Base-by-base conservation (phyloP, 2,888 invertebrate genomes). In the Campoletis raptor region DNA sequence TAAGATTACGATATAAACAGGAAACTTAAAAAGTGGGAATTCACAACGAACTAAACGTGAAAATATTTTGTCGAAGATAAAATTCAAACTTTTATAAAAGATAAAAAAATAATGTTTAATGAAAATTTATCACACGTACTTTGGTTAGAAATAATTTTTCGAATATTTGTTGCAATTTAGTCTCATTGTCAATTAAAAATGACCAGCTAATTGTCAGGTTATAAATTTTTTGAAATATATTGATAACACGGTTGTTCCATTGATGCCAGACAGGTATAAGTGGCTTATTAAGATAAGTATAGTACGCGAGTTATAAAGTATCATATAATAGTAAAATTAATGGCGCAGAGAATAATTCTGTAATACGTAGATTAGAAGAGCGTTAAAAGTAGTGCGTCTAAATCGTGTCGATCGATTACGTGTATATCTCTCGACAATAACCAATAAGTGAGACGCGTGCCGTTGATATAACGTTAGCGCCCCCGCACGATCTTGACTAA, bases 401-500 rank as follows among this genome's bases (percentile, higher is more conserved):
- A 76, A 76, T 72, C 72, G 36, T 72, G 52, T 52, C 52, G 48
- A 72, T 72, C 69, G 52, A 72, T 72, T 30, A 72, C 30, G 21
- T 42, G 61, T 57, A 64, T 76, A 66, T 73, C 30, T 48, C 66
- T 76, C 37, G 21, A 52, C 30, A 57, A 77, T 64, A 64, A 37
- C 36, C 42, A 81, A 70, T 18, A 45, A 42, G 67, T 21, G 69
- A 81, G 77, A 74, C 79, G 81, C 82, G 82, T 82, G 85, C 67
- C 79, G 24, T 45, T 66, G 74, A 74, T 52, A 74, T 61, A 61
- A 61, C 52, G 61, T 52, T 70, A 76, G 85, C 74, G 82, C 78
- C 70, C 73, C 30, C 24, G 70, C 69, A 45, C 66, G 64, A 45
- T 76, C 66, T 64, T 69, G 74, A 78, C 61, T 78, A 48, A 69